Evolutionary conservation across 2,888 invertebrate species (phyloP).

Genomic region (Nemotelus nigrinus): DNA sequence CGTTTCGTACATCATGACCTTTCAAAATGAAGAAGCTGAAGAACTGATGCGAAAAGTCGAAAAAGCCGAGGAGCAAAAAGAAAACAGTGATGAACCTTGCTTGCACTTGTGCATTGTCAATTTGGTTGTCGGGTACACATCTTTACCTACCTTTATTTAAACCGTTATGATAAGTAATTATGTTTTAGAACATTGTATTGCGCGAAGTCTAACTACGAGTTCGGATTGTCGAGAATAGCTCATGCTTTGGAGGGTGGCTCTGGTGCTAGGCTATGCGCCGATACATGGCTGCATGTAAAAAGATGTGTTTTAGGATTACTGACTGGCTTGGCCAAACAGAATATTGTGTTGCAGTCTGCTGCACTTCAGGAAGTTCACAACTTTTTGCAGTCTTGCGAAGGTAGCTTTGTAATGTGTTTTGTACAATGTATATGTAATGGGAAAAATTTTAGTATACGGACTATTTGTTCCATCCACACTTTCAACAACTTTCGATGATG

Average conservation of each 20-base stretch:
- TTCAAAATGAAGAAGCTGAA: constrained; percentile 98
- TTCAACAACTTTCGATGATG: constrained; percentile 58
- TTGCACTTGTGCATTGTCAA: constrained; percentile 99
- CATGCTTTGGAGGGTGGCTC: constrained; percentile 78
- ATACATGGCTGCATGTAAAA: constrained; percentile 99
- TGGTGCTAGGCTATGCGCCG: constrained; percentile 85
- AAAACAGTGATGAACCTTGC: constrained; percentile 86
- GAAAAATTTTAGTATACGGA: constrained; percentile 57
- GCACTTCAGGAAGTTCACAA: constrained; percentile 84
- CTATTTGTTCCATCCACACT: constrained; percentile 62
- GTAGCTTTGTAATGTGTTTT: constrained; percentile 59
- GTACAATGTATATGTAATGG: constrained; percentile 15
- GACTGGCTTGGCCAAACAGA: constrained; percentile 86
- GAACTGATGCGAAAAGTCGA: constrained; percentile 98
- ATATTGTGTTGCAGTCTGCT: constrained; percentile 81
- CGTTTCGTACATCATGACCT: constrained; percentile 99
- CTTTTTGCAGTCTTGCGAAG: constrained; percentile 87
- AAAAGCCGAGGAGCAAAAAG: constrained; percentile 93
- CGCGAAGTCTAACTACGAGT: constrained; percentile 98
- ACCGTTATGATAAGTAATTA: background rate
- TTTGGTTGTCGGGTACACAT: constrained; percentile 87
- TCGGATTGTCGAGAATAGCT: constrained; percentile 96
- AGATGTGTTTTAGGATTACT: constrained; percentile 90
- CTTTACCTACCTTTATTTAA: background rate
- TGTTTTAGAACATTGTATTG: constrained; percentile 87